These are phyloP conservation scores for Sula dactylatra DNA, from an alignment of 2,113 vertebrate species.

Conservation along the genomic window DNA sequence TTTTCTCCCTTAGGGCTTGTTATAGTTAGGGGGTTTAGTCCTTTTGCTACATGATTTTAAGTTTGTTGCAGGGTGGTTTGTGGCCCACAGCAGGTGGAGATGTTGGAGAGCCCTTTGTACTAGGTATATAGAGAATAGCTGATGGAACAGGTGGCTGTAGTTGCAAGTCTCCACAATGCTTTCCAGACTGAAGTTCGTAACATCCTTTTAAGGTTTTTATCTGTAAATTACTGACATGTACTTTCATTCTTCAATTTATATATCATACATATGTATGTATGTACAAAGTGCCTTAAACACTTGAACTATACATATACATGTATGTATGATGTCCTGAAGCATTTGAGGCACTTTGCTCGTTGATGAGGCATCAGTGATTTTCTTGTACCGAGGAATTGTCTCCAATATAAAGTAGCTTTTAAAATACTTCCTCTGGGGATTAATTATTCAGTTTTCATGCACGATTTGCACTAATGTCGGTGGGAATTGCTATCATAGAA, in stretches of 20 bases:
- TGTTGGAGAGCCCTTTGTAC: not conserved
- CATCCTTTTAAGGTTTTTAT: not conserved
- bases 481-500: not conserved
- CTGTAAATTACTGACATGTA: not conserved
- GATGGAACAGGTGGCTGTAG: not conserved
- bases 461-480: not conserved
- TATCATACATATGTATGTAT: not conserved
- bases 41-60: not conserved
- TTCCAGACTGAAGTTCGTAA: not conserved
- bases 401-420: not conserved
- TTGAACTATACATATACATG: no score
- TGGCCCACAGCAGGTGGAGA: not conserved
- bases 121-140: not conserved
- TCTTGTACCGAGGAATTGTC: not conserved
- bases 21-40: not conserved
- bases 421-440: not conserved
- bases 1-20: not conserved
- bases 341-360: not conserved
- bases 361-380: not conserved
- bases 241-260: not conserved
- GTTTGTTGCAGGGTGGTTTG: not conserved
- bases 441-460: slow-evolving; percentile 8
- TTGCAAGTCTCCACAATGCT: not conserved
- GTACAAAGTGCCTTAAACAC: no score
- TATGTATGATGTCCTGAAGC: not conserved